Evolutionary conservation across 2,797 vertebrate species (phyloP).

Genomic region (Lepus oiostolus): DNA sequence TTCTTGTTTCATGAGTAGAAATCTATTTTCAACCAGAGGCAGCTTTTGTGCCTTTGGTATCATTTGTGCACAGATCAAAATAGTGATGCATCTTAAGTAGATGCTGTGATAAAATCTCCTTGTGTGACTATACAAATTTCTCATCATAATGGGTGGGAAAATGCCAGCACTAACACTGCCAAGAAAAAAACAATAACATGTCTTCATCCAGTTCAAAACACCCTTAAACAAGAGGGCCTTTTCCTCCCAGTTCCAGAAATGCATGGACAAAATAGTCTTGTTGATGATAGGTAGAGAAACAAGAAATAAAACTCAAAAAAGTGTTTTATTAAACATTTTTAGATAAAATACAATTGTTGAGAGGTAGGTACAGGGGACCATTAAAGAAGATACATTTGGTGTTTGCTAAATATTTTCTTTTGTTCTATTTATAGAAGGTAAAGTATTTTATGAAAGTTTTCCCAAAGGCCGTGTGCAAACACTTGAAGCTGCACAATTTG

Average conservation of each 20-base stretch:
- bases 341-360: slow-evolving; percentile 64
- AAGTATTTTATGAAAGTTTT: slow-evolving; percentile 58
- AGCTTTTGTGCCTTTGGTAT: not conserved
- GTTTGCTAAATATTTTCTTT: slow-evolving; percentile 67
- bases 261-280: slow-evolving; percentile 1
- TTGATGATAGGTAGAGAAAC: not conserved
- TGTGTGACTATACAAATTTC: slow-evolving; percentile 53
- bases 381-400: slow-evolving; percentile 35
- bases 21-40: not conserved
- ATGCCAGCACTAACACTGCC: slow-evolving; percentile 51
- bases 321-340: slow-evolving; percentile 34
- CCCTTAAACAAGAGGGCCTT: slow-evolving; percentile 62
- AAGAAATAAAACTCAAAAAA: not conserved
- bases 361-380: not conserved
- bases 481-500: slow-evolving; percentile 65
- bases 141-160: slow-evolving; percentile 33
- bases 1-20: not conserved
- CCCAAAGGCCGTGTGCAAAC: slow-evolving; percentile 11
- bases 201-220: slow-evolving; percentile 76
- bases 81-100: not conserved
- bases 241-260: slow-evolving; percentile 40
- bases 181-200: slow-evolving; percentile 65
- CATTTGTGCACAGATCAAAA: not conserved
- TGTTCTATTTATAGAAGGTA: slow-evolving; percentile 51
- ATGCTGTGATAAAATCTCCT: slow-evolving; percentile 34